Percentiles rank a stretch among this genome's conserved stretches.
These are phyloP conservation scores for Zaprionus taronus DNA, from an alignment of 1,140 invertebrate genomes.

Conservation along the genomic window DNA sequence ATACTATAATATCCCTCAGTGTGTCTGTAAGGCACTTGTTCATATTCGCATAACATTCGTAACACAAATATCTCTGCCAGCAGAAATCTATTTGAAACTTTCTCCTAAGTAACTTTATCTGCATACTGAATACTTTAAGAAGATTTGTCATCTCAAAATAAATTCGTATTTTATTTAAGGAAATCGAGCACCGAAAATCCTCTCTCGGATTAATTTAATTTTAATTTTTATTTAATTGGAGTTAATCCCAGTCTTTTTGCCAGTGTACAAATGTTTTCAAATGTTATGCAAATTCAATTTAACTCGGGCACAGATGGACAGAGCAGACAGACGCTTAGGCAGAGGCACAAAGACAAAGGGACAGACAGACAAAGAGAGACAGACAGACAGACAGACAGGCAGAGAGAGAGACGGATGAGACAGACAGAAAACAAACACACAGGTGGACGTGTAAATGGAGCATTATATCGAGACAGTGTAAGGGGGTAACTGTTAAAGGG, in stretches of 20 bases:
- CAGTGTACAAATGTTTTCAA: conserved; percentile 17
- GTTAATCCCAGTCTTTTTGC: neutral
- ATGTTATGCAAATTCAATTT: conserved; percentile 55
- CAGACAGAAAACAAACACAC: conserved; percentile 4
- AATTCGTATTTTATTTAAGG: neutral
- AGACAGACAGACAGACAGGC: conserved; percentile 7
- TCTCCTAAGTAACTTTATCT: neutral
- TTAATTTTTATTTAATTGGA: conserved; percentile 10
- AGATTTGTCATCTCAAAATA: neutral
- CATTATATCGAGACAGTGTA: conserved; percentile 20
- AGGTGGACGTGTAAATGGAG: conserved; percentile 29
- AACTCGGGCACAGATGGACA: conserved; percentile 16
- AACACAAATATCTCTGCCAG: no score
- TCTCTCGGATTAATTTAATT: neutral
- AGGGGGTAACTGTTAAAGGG: neutral
- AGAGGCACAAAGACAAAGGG: neutral
- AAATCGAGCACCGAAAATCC: neutral
- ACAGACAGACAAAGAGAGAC: neutral
- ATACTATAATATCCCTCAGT: no score
- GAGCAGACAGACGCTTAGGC: neutral
- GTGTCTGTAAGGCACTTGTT: no score
- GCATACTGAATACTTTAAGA: neutral
- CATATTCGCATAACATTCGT: no score
- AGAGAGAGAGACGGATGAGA: neutral
- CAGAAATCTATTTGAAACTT: neutral